phyloP scores from a whole-genome alignment of 2,113 vertebrate species.

The Cervus canadensis region DNA sequence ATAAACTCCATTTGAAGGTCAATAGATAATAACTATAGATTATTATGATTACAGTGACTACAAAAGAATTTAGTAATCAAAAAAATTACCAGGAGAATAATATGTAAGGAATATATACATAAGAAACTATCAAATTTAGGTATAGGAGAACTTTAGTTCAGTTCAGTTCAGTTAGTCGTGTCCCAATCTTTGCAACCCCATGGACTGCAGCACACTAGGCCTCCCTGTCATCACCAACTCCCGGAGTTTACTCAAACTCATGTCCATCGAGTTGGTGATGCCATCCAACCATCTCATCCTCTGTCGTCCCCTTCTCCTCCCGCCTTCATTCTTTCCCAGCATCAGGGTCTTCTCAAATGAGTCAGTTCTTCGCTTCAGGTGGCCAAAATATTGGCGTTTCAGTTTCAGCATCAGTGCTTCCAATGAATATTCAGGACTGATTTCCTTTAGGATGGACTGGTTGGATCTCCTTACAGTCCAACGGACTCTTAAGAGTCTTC shows the following conservation, averaged over 20 bases:
- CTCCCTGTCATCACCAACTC: background rate
- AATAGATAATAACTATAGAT: background rate
- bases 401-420: background rate
- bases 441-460: background rate
- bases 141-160: background rate
- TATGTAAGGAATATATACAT: background rate
- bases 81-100: background rate
- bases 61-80: background rate
- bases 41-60: background rate
- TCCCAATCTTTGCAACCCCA: rapidly evolving
- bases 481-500: background rate
- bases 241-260: background rate
- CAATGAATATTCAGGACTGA: background rate
- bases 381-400: background rate
- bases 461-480: background rate
- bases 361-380: background rate
- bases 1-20: background rate
- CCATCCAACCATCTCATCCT: background rate
- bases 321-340: background rate
- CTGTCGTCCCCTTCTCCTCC: background rate
- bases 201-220: background rate
- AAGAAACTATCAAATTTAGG: background rate
- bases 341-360: background rate
- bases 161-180: background rate
- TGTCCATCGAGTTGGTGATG: background rate